A percentile compares a stretch with the other conserved stretches of the same genome.
Conservation (phyloP, 2,888 invertebrate species). For the Andricus curvator region DNA sequence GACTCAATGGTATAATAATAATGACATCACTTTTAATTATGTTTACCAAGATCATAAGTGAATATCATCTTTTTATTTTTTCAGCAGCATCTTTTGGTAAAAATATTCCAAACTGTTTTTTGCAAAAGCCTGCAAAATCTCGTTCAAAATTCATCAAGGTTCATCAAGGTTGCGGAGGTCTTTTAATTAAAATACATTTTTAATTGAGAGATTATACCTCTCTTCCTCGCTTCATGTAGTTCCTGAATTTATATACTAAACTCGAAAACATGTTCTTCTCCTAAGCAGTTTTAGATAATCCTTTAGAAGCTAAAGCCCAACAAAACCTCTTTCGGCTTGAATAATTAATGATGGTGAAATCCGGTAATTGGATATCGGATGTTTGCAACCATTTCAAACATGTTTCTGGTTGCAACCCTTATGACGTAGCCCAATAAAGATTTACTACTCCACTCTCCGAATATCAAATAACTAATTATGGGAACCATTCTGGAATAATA, state of each 20-base stretch:
- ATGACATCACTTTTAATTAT: too few species aligned
- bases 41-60: too few species aligned
- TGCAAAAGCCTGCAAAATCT: too few species aligned
- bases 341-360: constrained; percentile 3
- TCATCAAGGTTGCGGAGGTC: too few species aligned
- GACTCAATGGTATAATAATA: too few species aligned
- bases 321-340: constrained; percentile 27
- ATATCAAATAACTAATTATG: constrained; percentile 10
- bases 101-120: too few species aligned
- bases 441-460: neutral
- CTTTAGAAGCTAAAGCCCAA: constrained; percentile 12
- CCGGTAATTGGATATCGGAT: constrained; percentile 14
- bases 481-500: constrained; percentile 1
- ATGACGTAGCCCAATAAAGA: neutral
- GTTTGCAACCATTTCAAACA: constrained; percentile 4
- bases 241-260: constrained; percentile 1
- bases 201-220: too few species aligned
- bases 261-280: constrained; percentile 14
- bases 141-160: too few species aligned
- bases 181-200: too few species aligned
- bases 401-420: neutral
- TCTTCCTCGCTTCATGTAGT: neutral
- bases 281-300: constrained; percentile 22
- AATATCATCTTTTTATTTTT: too few species aligned
- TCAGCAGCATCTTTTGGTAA: too few species aligned